Conservation (phyloP, 2,888 invertebrate species). For the Pollenia labialis region DNA sequence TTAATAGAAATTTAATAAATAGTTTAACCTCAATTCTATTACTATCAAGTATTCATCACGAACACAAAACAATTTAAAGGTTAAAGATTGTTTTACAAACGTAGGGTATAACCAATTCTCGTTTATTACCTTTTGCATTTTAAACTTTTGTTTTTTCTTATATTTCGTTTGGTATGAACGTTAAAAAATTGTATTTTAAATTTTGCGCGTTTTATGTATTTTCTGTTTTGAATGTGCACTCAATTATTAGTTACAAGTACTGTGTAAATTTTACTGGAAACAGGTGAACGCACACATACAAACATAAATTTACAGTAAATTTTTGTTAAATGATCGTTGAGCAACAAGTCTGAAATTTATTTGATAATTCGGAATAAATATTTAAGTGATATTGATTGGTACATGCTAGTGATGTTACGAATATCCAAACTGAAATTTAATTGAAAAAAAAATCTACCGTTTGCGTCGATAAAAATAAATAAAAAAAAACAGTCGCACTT, state of each 20-base stretch:
- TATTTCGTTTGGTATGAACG: neutral
- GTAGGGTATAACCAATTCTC: neutral
- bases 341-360: neutral
- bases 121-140: neutral
- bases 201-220: constrained; percentile 30
- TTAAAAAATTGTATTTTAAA: constrained; percentile 7
- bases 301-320: neutral
- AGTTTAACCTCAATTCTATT: no score
- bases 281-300: constrained; percentile 34
- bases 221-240: neutral
- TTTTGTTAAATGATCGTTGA: neutral
- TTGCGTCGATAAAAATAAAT: no score
- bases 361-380: no score
- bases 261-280: constrained; percentile 17
- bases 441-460: no score
- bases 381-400: no score
- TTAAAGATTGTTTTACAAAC: neutral
- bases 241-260: constrained; percentile 20
- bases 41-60: no score
- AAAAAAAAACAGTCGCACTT: no score
- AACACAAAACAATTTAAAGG: neutral
- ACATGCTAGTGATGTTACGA: no score
- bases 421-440: no score
- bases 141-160: neutral
- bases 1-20: no score